Conservation (phyloP, 2,888 invertebrate genomes). For the Eupithecia insigniata region DNA sequence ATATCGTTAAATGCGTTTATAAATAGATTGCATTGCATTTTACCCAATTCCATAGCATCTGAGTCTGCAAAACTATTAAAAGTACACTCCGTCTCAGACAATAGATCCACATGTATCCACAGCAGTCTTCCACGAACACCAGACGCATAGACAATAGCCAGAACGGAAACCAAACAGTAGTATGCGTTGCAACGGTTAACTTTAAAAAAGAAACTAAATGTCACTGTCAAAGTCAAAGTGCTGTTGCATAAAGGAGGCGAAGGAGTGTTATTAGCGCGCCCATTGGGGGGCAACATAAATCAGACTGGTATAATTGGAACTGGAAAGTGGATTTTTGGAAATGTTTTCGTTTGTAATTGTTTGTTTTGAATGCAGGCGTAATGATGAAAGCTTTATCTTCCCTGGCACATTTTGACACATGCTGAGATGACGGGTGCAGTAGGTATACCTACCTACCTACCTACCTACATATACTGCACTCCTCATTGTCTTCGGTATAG, state of each 20-base stretch:
- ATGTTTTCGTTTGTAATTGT: slow-evolving; percentile 47
- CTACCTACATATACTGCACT: too few species aligned
- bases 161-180: slow-evolving; percentile 69
- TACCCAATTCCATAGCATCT: slow-evolving; percentile 21
- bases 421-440: slow-evolving; percentile 24
- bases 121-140: slow-evolving; percentile 61
- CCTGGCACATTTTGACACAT: slow-evolving; percentile 25
- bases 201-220: slow-evolving; percentile 41
- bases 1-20: neutral
- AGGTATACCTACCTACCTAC: too few species aligned
- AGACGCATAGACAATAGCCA: slow-evolving; percentile 49
- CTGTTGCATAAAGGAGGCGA: slow-evolving; percentile 48
- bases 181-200: slow-evolving; percentile 45
- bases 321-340: slow-evolving; percentile 49
- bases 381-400: slow-evolving; percentile 45
- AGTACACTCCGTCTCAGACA: slow-evolving; percentile 35
- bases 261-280: slow-evolving; percentile 48
- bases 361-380: slow-evolving; percentile 45
- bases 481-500: too few species aligned
- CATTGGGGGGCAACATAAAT: slow-evolving; percentile 58
- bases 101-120: slow-evolving; percentile 46
- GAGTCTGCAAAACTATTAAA: slow-evolving; percentile 40
- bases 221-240: slow-evolving; percentile 43
- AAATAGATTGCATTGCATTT: slow-evolving; percentile 12
- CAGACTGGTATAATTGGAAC: slow-evolving; percentile 48